Base-by-base conservation (phyloP, 2,113 vertebrate species). In the Lophura nycthemera region DNA sequence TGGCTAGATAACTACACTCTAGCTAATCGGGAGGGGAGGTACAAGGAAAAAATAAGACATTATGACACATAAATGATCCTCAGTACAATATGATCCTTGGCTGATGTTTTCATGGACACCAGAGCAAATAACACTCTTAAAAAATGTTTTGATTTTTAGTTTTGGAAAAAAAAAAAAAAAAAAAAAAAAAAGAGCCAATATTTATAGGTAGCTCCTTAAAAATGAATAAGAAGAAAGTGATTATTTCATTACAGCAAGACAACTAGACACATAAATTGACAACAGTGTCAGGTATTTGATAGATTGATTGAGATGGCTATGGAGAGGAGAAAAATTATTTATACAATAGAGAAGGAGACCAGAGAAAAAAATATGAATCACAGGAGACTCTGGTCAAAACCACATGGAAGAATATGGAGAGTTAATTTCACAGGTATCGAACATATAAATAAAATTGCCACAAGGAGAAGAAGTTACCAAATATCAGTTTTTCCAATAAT, bases 211-310 rank as follows among this genome's bases (percentile, higher is more conserved):
- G 8, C 1, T 70, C 16, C 43, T 77, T 82, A 82, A 77, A 60
- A 79, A 16, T 60, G 12, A 13, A 7, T 64, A 29, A 65, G 48
- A 70, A 70, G 16, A 17, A 63, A 43, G 36, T 77, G 27, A 67
- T 19, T 2, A 74, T 60, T 74, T 86, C 19, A 60, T 15, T 17
- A 59, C 22, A 69, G 15, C 9, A 61, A 79, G 17, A 3, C 18
- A 57, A 36, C 36, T 3, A 38, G 56, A 42, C n/a, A 11, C 0
- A 0, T 6, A 40, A 78, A 27, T 42, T 38, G 13, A 45, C 12
- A 59, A 75, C 25, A n/a, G 38, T 32, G 40, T 10, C 65, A 34
- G 13, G 30, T 52, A 64, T 1, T 34, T 82, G 22, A 9, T n/a
- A 69, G 18, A 10, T n/a, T 54, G 34, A 69, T 30, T 70, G 72